phyloP scores from a whole-genome alignment of 2,888 invertebrate species.

The Bombyx huttoni region DNA sequence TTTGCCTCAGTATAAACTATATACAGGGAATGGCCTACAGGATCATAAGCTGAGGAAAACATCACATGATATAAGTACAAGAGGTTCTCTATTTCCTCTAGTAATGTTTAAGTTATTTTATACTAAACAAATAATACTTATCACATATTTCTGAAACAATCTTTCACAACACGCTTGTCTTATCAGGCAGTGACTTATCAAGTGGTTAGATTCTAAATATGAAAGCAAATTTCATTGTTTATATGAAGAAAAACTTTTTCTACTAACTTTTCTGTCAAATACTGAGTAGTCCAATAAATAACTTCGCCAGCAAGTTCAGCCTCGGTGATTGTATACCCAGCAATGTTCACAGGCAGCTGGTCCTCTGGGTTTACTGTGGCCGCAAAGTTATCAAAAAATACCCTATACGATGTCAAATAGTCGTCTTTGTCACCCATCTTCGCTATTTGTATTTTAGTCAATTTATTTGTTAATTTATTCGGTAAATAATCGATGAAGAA shows the following conservation, averaged over 20 bases:
- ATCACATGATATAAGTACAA: too few species aligned
- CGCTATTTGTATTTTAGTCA: constrained; percentile 7
- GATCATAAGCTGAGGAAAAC: too few species aligned
- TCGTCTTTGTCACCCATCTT: constrained; percentile 74
- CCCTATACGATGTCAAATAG: constrained; percentile 77
- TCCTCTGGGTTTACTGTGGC: constrained; percentile 78
- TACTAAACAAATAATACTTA: too few species aligned
- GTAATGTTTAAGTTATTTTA: too few species aligned
- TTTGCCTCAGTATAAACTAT: too few species aligned
- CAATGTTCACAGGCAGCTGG: constrained; percentile 81
- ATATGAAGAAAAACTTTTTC: not conserved
- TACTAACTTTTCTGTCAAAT: constrained; percentile 83
- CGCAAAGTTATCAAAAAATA: constrained; percentile 81
- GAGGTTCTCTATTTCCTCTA: too few species aligned
- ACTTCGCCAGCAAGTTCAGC: constrained; percentile 82
- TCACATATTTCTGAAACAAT: not conserved
- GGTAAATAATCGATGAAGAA: constrained; percentile 35
- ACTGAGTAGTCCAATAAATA: constrained; percentile 82
- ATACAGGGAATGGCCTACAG: too few species aligned
- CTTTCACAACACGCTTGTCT: constrained; percentile 11
- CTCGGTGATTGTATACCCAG: constrained; percentile 77
- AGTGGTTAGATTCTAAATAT: constrained; percentile 4
- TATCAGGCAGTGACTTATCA: constrained; percentile 16
- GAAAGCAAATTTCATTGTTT: too few species aligned
- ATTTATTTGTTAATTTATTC: constrained; percentile 16